Base-by-base conservation (phyloP, 2,797 vertebrate genomes). In the Malacoctenus gilli region DNA sequence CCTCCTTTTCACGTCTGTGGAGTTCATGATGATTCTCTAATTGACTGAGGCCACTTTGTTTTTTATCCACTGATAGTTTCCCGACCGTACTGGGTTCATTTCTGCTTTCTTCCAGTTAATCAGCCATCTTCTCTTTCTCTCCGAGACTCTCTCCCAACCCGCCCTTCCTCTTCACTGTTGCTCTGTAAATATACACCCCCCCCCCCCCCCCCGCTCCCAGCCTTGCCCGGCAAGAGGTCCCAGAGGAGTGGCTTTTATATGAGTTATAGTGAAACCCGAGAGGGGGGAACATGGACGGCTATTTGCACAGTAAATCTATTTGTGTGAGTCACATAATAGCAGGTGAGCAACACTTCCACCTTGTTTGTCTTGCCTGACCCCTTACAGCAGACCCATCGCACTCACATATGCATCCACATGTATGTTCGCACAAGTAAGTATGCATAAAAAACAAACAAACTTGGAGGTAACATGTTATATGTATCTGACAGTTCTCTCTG, bases 201-300 rank as follows among this genome's bases (percentile, higher is more conserved):
- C 31, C 8, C 34, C 12, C 40, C 10, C 11, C 7, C 30, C 44
- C 31, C 42, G 39, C 59, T 42, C 47, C 3, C 3, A 52, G 43
- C 46, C 37, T 51, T 64, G 61, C 51, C 63, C 1, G 23, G 42
- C 38, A 62, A 25, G 12, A 63, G 34, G 37, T 74, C 72, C 58
- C 77, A 12, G 23, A 51, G 60, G 66, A 62, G 55, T 65, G 22
- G 57, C 64, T 65, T 68, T 75, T 65, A 58, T 64, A 58, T 42
- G 58, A 61, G 47, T 62, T 65, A 21, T 49, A 55, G 72, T 72
- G 76, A 79, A 86, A 87, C 68, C 77, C 47, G 73, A 84, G 77
- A 10, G 11, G n/a, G 15, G 35, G 55, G 36, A 46, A 44, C 55
- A 15, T 20, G 42, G 50, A 34, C 49, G 41, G 51, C 46, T 69